Evolutionary conservation across 1,140 invertebrate genomes (phyloP).

Genomic region (Drosophila trapezifrons): DNA sequence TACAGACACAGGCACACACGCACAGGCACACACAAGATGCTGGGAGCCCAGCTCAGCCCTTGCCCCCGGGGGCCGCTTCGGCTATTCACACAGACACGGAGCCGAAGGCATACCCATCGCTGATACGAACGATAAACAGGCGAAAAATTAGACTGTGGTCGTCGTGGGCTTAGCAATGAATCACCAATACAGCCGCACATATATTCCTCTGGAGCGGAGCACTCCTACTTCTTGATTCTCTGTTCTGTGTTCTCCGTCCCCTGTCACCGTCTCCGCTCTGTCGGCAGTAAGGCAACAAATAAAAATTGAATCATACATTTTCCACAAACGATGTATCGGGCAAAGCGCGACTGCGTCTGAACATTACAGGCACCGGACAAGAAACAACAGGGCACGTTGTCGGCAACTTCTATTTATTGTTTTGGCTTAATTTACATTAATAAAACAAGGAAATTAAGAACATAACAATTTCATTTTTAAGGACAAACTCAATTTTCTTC

Average conservation of each 20-base stretch:
- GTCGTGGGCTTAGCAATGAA: constrained; percentile 15
- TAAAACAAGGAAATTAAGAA: not conserved
- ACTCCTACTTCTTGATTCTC: constrained; percentile 11
- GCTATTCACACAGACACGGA: constrained; percentile 15
- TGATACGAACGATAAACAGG: constrained; percentile 10
- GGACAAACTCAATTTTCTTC: constrained; percentile 22
- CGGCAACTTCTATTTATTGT: not conserved
- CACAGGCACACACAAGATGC: constrained; percentile 12
- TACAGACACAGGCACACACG: not conserved
- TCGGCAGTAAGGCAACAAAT: constrained; percentile 17
- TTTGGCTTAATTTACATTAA: constrained; percentile 2
- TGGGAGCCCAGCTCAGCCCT: constrained; percentile 17
- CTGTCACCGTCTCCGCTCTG: not conserved
- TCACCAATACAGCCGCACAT: constrained; percentile 11
- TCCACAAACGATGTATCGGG: constrained; percentile 10
- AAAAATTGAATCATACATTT: constrained; percentile 31
- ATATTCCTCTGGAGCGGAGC: constrained; percentile 6
- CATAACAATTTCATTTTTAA: constrained; percentile 19
- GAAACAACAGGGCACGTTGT: not conserved
- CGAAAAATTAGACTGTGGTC: constrained; percentile 10
- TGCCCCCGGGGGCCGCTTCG: constrained; percentile 13
- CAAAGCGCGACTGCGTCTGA: not conserved
- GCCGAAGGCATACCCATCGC: constrained; percentile 6
- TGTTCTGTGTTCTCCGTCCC: not conserved
- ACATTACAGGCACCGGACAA: not conserved